Evolutionary conservation across 2,888 invertebrate species (phyloP).

Genomic region (Zootermopsis nevadensis): DNA sequence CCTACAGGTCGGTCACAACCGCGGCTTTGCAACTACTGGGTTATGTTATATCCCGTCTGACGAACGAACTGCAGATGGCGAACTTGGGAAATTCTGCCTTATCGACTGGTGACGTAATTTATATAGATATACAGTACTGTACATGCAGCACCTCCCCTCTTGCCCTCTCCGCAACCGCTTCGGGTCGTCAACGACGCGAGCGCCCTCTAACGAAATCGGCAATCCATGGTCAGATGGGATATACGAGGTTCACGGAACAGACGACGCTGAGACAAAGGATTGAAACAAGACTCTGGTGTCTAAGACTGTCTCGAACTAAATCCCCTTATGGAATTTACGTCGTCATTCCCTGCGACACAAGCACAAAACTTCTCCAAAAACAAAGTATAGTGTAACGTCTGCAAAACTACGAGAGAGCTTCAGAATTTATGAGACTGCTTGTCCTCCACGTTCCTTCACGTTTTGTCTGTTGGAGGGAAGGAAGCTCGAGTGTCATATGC

Average conservation of each 20-base stretch:
- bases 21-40: no score
- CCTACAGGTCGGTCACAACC: background rate
- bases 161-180: no score
- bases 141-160: no score
- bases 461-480: background rate
- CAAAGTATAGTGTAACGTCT: background rate
- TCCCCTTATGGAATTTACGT: conserved; percentile 23
- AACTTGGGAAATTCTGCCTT: no score
- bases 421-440: background rate
- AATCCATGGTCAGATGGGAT: background rate
- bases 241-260: background rate
- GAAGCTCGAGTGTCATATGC: background rate
- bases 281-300: background rate
- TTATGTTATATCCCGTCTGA: no score
- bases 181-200: no score
- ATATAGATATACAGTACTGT: no score
- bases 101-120: no score
- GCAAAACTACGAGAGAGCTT: background rate
- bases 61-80: no score
- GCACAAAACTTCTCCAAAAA: background rate
- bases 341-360: background rate
- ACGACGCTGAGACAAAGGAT: background rate
- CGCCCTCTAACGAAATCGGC: no score
- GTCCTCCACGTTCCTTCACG: background rate
- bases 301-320: background rate